A percentile compares a stretch with the other conserved stretches of the same genome.
These are phyloP conservation scores for Temnothorax curvispinosus DNA, from an alignment of 1,140 invertebrate species.

Conservation along the genomic window DNA sequence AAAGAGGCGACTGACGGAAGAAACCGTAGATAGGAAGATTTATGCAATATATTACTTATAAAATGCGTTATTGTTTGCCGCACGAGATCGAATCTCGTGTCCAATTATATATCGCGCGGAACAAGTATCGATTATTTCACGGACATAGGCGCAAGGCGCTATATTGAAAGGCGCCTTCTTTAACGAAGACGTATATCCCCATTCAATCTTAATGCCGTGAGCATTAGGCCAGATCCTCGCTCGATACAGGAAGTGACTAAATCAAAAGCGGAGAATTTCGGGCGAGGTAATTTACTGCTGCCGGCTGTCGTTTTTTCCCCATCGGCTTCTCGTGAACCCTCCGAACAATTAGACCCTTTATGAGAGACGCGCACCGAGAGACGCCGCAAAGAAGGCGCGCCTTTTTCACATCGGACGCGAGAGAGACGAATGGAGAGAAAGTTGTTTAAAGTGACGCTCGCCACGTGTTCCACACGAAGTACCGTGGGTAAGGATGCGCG, in stretches of 20 bases:
- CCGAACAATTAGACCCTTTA: conserved; percentile 74
- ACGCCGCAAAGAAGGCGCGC: conserved; percentile 66
- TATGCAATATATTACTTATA: neutral
- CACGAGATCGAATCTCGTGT: conserved; percentile 2
- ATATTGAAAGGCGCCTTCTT: conserved; percentile 30
- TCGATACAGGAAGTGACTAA: conserved; percentile 64
- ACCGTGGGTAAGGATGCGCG: conserved; percentile 36
- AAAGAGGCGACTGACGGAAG: neutral
- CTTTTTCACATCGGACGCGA: conserved; percentile 17
- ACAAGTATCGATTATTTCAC: conserved; percentile 17
- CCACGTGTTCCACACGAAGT: conserved; percentile 68
- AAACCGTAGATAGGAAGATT: neutral
- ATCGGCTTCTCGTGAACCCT: conserved; percentile 31
- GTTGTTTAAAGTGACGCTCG: conserved; percentile 72
- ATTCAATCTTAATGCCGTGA: conserved; percentile 18
- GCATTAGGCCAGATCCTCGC: conserved; percentile 35
- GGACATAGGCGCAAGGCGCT: neutral
- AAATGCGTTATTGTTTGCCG: conserved; percentile 13
- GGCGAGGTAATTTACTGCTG: conserved; percentile 53
- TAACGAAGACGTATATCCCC: conserved; percentile 17
- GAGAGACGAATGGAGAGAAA: conserved; percentile 59
- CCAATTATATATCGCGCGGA: conserved; percentile 22
- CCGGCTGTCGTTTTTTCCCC: conserved; percentile 6
- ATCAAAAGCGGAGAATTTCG: conserved; percentile 62
- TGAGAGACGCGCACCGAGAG: conserved; percentile 54